These are phyloP conservation scores for Alfaro cultratus DNA, from an alignment of 2,797 vertebrate genomes.

Conservation along the genomic window DNA sequence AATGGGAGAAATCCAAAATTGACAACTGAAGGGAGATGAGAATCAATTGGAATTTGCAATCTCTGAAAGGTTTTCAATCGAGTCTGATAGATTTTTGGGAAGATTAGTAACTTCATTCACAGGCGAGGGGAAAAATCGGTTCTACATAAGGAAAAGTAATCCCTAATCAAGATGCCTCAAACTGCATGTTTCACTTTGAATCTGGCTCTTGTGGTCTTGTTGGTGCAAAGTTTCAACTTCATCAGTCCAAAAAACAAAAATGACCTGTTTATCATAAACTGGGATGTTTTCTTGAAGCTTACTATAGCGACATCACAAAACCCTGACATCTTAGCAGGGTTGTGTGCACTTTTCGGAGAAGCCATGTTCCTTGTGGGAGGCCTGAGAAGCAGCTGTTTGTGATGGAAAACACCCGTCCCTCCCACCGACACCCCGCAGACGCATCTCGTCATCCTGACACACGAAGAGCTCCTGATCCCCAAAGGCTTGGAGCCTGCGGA, in stretches of 20 bases:
- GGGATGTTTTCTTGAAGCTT: neutral
- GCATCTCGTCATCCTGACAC: conserved; percentile 66
- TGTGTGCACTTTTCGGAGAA: neutral
- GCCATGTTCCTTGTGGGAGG: conserved; percentile 63
- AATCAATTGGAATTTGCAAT: too few relatives aligned
- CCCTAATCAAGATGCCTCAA: neutral
- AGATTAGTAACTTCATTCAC: neutral
- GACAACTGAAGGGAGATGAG: too few relatives aligned
- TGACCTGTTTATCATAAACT: neutral
- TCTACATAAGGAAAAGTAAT: neutral
- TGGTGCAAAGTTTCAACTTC: neutral
- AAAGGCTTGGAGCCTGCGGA: conserved; percentile 53
- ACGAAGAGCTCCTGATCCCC: conserved; percentile 44
- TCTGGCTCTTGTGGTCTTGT: neutral
- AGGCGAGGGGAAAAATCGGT: neutral
- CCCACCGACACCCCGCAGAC: conserved; percentile 63
- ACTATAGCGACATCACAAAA: neutral
- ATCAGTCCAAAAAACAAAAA: neutral
- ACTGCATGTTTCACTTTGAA: neutral
- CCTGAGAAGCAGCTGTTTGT: conserved; percentile 71
- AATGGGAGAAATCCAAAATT: too few relatives aligned
- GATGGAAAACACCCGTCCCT: conserved; percentile 75
- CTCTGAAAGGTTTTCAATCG: neutral
- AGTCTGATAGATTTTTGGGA: neutral
- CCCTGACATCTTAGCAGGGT: neutral